Evolutionary conservation across 1,140 invertebrate genomes (phyloP).

Genomic region (Asobara japonica): DNA sequence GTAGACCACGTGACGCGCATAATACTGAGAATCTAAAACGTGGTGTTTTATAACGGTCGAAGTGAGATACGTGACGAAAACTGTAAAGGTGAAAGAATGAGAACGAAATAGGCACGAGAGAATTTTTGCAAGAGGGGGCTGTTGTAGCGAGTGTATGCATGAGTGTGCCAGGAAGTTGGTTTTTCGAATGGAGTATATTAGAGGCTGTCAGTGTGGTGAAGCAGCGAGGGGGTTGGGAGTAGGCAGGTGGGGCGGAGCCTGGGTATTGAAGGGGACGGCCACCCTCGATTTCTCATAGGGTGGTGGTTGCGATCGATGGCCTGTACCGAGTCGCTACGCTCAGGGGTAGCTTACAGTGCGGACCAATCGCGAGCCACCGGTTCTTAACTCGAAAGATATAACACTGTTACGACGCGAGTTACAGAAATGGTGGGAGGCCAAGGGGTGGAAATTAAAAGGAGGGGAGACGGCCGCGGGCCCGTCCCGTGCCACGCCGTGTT

Average conservation of each 20-base stretch:
- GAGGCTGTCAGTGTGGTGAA: conserved; percentile 21
- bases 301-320: conserved; percentile 55
- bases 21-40: conserved; percentile 16
- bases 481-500: conserved; percentile 62
- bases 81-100: conserved; percentile 19
- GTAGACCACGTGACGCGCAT: background rate
- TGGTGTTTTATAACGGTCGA: conserved; percentile 5
- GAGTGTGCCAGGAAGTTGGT: conserved; percentile 4
- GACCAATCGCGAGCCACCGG: conserved; percentile 50
- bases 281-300: conserved; percentile 54
- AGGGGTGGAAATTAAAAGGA: conserved; percentile 24
- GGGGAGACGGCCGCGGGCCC: conserved; percentile 37
- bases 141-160: conserved; percentile 37
- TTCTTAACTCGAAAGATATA: conserved; percentile 58
- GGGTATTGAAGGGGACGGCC: conserved; percentile 44
- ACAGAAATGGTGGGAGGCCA: background rate
- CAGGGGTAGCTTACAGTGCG: conserved; percentile 50
- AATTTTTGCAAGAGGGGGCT: background rate
- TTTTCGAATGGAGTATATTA: conserved; percentile 27
- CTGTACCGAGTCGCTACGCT: conserved; percentile 42
- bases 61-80: conserved; percentile 20
- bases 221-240: background rate
- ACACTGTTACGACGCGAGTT: conserved; percentile 36
- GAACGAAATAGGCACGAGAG: conserved; percentile 28
- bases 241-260: conserved; percentile 48